Evolutionary conservation across 2,888 invertebrate genomes (phyloP), one percentile per base, ranked within the genome.

Genomic region (Augochlorella aurata): DNA sequence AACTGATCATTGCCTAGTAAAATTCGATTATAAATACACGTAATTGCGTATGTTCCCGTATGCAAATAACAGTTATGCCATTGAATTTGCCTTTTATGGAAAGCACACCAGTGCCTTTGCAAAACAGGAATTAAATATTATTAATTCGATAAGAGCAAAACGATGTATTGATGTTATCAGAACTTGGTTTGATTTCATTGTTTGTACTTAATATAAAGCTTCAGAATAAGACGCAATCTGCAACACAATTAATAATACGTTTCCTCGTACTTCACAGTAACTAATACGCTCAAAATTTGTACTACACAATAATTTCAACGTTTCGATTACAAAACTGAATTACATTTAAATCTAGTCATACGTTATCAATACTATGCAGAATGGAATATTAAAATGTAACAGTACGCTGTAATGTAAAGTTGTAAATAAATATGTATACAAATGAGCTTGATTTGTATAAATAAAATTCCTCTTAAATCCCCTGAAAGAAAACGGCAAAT

Each of bases 321-420:
- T 76, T 81, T 87, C 79, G 77, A 84, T 83, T 86, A 81, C 87
- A 85, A 90, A 65, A 44, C 18, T 50, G 7, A 50, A 50, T 50
- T 50, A 90, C 89, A 58, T 89, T 82, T 87, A 89, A 44, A 90
- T 91, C 91, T 92, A 92, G 92, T 92, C 92, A 92, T 83, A 77
- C 65, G 77, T 87, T 87, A 87, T 90, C 84, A 75, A 79, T 85
- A 85, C 63, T 84, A 85, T 83, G 70, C 67, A 87, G 85, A 80
- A 83, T 69, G 88, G 86, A 77, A 61, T 87, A 87, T 84, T 86
- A 86, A 89, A 89, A 85, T 78, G 76, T 84, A 86, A 86, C 70
- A 80, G 83, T 75, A 79, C 65, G 77, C 76, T 84, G 82, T 88
- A 87, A 82, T 82, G 85, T 88, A 90, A 84, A 85, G 79, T 86